phyloP scores from a whole-genome alignment of 2,113 vertebrate genomes.

The Sapajus apella region DNA sequence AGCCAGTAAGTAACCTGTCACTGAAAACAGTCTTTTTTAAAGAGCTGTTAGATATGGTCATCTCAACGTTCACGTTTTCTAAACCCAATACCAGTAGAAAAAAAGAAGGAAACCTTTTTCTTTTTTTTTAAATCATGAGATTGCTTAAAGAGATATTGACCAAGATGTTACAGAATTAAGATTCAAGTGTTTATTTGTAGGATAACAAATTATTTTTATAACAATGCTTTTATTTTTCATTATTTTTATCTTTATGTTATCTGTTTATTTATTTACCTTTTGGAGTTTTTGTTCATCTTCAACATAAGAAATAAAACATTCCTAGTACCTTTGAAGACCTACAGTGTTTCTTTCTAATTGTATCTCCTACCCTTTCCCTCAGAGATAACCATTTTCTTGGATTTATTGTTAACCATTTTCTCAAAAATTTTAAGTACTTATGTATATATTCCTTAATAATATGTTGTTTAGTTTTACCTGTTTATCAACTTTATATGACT shows the following conservation, averaged over 20 bases:
- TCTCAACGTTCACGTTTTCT: not conserved
- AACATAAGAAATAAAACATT: conserved; percentile 43
- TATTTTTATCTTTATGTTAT: not conserved
- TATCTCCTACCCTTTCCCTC: not conserved
- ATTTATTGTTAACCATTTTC: not conserved
- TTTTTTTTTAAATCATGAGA: not conserved
- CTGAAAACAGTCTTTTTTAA: not conserved
- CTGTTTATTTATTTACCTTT: not conserved
- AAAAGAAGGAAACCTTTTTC: not conserved
- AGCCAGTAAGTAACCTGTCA: not conserved
- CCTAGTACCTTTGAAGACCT: not conserved
- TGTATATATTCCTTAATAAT: not conserved
- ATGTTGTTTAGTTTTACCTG: not conserved
- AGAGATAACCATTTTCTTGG: not conserved
- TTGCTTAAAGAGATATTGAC: not conserved
- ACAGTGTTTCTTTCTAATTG: not conserved
- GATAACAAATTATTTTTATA: not conserved
- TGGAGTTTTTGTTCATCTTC: not conserved
- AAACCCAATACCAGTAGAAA: not conserved
- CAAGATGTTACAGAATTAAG: not conserved
- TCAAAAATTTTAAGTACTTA: not conserved
- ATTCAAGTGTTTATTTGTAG: conserved; percentile 29
- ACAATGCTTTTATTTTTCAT: not conserved
- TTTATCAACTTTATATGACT: not conserved
- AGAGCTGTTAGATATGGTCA: not conserved